These are phyloP conservation scores for Chloropsis hardwickii DNA, from an alignment of 2,113 vertebrate genomes.

Conservation along the genomic window DNA sequence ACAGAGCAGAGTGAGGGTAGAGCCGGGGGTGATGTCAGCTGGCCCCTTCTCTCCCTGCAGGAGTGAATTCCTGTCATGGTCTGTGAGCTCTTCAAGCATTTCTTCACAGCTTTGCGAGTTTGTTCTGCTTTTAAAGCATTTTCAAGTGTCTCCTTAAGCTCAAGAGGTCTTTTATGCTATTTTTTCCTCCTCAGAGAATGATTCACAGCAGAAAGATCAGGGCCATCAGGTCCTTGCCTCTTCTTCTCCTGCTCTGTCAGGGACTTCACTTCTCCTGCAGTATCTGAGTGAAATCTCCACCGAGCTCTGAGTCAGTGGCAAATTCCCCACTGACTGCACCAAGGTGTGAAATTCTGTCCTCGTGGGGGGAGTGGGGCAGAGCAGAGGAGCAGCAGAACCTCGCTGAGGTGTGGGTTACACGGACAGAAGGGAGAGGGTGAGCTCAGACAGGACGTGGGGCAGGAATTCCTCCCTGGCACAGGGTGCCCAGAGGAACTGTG, in stretches of 20 bases:
- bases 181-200: neutral
- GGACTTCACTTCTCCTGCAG: neutral
- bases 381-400: neutral
- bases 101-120: neutral
- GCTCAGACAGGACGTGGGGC: fast-evolving
- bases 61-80: neutral
- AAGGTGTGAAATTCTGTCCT: neutral
- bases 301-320: neutral
- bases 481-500: neutral
- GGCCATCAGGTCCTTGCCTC: neutral
- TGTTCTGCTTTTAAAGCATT: neutral
- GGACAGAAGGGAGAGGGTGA: neutral
- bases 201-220: neutral
- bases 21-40: neutral
- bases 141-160: neutral
- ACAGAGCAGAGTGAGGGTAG: neutral
- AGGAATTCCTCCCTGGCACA: neutral
- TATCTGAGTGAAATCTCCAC: neutral
- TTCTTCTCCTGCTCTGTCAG: neutral
- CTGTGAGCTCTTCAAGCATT: neutral
- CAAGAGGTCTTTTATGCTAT: neutral
- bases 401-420: fast-evolving
- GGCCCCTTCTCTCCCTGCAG: neutral
- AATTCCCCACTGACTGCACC: neutral
- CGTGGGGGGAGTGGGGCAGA: fast-evolving